Conservation (phyloP, 2,797 vertebrate species). For the Rhinatrema bivittatum region DNA sequence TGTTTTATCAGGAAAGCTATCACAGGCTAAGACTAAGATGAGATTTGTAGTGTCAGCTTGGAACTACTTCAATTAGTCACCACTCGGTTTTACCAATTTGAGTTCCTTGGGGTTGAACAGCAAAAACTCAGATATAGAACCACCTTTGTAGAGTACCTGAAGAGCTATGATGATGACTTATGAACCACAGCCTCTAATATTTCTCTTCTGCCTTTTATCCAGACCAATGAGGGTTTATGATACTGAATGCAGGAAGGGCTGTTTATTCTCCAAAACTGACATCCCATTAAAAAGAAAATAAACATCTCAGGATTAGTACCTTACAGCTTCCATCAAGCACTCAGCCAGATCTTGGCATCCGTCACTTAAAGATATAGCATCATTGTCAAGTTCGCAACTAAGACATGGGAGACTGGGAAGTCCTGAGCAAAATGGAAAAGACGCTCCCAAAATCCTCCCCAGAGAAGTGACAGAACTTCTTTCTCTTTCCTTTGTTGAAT, state of each 20-base stretch:
- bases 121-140: conserved; percentile 29
- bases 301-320: conserved; percentile 49
- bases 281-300: conserved; percentile 59
- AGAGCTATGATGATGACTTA: conserved; percentile 50
- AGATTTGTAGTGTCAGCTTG: background rate
- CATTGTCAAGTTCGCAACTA: too few relatives aligned
- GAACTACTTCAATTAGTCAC: conserved; percentile 8
- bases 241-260: conserved; percentile 49
- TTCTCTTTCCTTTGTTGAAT: too few relatives aligned
- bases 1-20: background rate
- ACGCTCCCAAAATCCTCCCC: too few relatives aligned
- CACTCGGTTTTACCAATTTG: conserved; percentile 19
- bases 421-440: too few relatives aligned
- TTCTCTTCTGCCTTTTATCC: conserved; percentile 55
- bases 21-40: conserved; percentile 13
- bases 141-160: conserved; percentile 39
- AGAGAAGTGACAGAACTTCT: too few relatives aligned
- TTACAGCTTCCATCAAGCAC: conserved; percentile 48
- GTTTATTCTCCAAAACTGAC: conserved; percentile 58
- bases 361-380: too few relatives aligned
- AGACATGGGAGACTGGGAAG: too few relatives aligned
- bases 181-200: conserved; percentile 33
- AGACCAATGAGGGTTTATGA: conserved; percentile 51
- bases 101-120: conserved; percentile 21
- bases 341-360: too few relatives aligned